Evolutionary conservation across 1,140 invertebrate genomes (phyloP), one percentile per base, ranked within the genome.

Genomic region (Eriosoma lanigerum): DNA sequence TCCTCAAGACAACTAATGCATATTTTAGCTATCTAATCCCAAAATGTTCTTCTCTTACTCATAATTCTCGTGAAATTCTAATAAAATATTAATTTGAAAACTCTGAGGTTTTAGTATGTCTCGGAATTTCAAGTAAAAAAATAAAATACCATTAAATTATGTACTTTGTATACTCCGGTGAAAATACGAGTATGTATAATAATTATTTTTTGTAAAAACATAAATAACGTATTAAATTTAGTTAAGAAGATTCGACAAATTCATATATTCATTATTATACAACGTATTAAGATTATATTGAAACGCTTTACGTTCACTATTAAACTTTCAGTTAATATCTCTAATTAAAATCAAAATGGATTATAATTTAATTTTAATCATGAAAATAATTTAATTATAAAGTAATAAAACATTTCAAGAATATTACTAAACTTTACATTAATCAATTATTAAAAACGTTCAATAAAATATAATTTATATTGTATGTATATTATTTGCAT

Each of bases 21-120:
- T 76, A 76, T 44, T 76, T 76, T 44, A 58, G 8, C 13, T 76
- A 52, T 29, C 72, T 76, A 58, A 58, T 76, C 29, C 56, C 29
- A 54, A 38, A 56, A 58, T 44, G 8, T 38, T 58, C 29, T 44
- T 24, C 32, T 56, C 32, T 38, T 9, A 21, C n/a, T 58, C n/a
- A 58, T 58, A 56, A 56, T 44, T 76, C n/a, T 29, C 10, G 38
- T 5, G 13, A 3, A 26, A 24, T 44, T 58, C 29, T 58, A 58
- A 56, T 76, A 44, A 58, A 76, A 38, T 44, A 76, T 76, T 76
- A 38, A 76, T 72, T 72, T 52, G 8, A 52, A 72, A 72, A 52
- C 24, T 29, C 24, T 52, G 10, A n/a, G 46, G 4, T 52, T 52
- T 68, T 17, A 48, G 8, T 68, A 68, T 48, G 46, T 50, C 1